Conservation (phyloP, 2,888 invertebrate species). For the Pachliopta kotzebuea region DNA sequence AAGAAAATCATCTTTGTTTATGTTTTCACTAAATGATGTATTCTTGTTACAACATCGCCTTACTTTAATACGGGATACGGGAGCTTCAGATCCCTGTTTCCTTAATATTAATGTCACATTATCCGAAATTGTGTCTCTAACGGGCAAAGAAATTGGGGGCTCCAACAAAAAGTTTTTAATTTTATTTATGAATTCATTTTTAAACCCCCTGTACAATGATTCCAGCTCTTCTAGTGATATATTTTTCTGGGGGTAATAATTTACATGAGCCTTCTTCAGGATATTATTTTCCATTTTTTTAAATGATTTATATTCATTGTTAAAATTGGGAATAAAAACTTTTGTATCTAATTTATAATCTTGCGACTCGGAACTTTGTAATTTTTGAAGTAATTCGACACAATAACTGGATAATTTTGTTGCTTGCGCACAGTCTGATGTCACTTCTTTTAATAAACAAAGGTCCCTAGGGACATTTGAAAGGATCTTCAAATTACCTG, state of each 20-base stretch:
- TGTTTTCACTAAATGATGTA: conserved; percentile 44
- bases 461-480: conserved; percentile 1
- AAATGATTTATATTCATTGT: conserved; percentile 34
- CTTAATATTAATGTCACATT: conserved; percentile 10
- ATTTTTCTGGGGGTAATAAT: not conserved
- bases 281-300: conserved; percentile 4
- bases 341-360: not conserved
- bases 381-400: conserved; percentile 30
- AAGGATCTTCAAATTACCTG: conserved; percentile 51
- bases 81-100: not conserved
- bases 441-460: not conserved
- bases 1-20: conserved; percentile 35
- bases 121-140: conserved; percentile 13
- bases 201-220: conserved; percentile 51
- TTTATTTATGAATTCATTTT: conserved; percentile 47
- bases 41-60: conserved; percentile 55
- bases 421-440: not conserved
- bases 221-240: conserved; percentile 48
- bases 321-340: not conserved
- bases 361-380: conserved; percentile 6
- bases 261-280: conserved; percentile 38
- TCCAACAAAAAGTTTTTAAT: conserved; percentile 44
- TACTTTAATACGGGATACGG: conserved; percentile 45
- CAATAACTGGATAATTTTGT: conserved; percentile 16
- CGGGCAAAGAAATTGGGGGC: conserved; percentile 3